Base-by-base conservation (phyloP, 2,797 vertebrate genomes). In the Todus mexicanus region DNA sequence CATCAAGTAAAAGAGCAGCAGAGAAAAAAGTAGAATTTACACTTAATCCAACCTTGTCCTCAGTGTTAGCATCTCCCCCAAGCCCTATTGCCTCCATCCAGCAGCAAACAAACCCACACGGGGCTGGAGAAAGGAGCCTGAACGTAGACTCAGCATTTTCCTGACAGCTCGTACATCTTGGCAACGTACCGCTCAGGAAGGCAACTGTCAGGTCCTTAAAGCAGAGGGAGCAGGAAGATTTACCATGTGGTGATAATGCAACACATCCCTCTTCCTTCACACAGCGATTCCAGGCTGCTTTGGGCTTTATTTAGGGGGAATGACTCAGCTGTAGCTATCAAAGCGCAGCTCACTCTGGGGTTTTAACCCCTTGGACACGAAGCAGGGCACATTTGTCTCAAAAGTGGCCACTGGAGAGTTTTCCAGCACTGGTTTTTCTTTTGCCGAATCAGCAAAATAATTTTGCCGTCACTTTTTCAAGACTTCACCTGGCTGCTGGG, bases 281-380 rank as follows among this genome's bases (percentile, higher is more conserved):
- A 27, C 80, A 63, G 72, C 31, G 66, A 18, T 68, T 68, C 90
- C 80, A 64, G 50, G 5, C 85, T 90, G 35, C 60, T 68, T 66
- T 45, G 1, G 51, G 2, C 29, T 94, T 72, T 35, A 42, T 92
- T n/a, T 51, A 26, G 26, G 51, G 23, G 18, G 23, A 45, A 27
- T 84, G 66, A 88, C 73, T 88, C 83, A 79, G 92, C 20, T 14
- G 12, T n/a, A 60, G 65, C 76, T 50, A 85, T 50, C 85, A 89
- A 48, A 74, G 45, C 38, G 2, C 9, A 0, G 5, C 50, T 48
- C 11, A 1, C 33, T 81, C 73, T 42, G 33, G 25, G 25, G 33
- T 23, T 75, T 95, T 91, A 90, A 86, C 92, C 68, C 64, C 25
- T 77, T 7, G 38, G 26, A 20, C 20, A 29, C 14, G 20, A 10